These are phyloP conservation scores for Iguana delicatissima DNA, from an alignment of 2,797 vertebrate species.

Conservation along the genomic window DNA sequence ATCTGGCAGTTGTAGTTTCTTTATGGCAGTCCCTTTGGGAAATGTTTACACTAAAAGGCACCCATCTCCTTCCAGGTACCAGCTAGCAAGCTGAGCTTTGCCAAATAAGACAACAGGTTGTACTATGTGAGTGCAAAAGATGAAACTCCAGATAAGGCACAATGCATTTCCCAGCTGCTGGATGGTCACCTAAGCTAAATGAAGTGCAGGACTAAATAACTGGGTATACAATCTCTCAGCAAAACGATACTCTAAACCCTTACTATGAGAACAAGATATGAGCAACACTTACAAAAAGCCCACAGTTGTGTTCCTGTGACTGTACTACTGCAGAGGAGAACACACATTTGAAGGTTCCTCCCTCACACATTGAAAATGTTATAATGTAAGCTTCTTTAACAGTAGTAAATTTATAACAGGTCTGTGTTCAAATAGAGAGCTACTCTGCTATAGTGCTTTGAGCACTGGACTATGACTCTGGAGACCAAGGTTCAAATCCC, in stretches of 20 bases:
- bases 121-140: not conserved
- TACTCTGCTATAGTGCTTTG: too few relatives aligned
- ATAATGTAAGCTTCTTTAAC: not conserved
- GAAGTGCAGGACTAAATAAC: conserved; percentile 39
- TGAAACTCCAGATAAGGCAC: not conserved
- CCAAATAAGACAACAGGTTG: not conserved
- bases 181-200: not conserved
- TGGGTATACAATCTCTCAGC: too few relatives aligned
- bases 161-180: not conserved
- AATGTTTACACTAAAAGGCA: not conserved
- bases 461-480: too few relatives aligned
- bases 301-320: not conserved
- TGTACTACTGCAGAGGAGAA: not conserved
- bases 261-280: not conserved
- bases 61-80: not conserved
- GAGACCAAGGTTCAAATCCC: too few relatives aligned
- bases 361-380: not conserved
- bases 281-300: not conserved
- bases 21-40: not conserved
- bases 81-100: not conserved
- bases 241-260: not conserved
- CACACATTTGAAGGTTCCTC: not conserved
- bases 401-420: not conserved
- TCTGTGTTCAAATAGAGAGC: not conserved
- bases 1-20: not conserved